A percentile compares a stretch with the other conserved stretches of the same genome.
Evolutionary conservation across 2,113 vertebrate species (phyloP).

Genomic region (Dipodomys stephensi): DNA sequence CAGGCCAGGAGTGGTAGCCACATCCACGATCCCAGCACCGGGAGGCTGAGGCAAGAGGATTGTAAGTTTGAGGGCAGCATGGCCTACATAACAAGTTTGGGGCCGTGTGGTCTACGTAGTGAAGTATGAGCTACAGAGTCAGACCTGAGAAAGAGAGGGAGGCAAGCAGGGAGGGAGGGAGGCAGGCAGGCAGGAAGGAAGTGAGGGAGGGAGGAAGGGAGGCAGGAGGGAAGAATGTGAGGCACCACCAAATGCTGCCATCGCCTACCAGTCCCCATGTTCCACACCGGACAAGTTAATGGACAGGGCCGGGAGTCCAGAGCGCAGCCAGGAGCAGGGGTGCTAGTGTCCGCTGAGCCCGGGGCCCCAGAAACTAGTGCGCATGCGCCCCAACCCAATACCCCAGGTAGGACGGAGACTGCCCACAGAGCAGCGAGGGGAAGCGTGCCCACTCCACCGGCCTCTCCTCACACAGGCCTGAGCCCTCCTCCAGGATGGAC

Average conservation of each 20-base stretch:
- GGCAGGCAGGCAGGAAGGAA: too few relatives aligned
- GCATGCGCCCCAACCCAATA: too few relatives aligned
- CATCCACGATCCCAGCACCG: neutral
- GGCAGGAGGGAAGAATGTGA: neutral
- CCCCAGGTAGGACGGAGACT: neutral
- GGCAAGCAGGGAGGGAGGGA: neutral
- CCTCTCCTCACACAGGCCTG: too few relatives aligned
- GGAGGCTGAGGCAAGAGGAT: neutral
- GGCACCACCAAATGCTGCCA: fast-evolving
- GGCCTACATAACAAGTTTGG: neutral
- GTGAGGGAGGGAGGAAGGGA: neutral
- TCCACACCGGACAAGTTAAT: neutral
- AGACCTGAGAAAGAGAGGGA: neutral
- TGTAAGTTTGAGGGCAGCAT: neutral
- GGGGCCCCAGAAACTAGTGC: neutral
- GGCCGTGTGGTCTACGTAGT: neutral
- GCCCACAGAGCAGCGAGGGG: neutral
- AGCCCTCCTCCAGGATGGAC: too few relatives aligned
- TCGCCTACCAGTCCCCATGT: neutral
- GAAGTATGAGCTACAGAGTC: too few relatives aligned
- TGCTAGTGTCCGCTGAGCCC: neutral
- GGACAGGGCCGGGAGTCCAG: neutral
- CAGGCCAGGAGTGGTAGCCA: too few relatives aligned
- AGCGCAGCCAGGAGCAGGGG: neutral
- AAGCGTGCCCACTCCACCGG: too few relatives aligned